Conservation (phyloP, 1,140 invertebrate species). For the Ceratosolen fusciceps region DNA sequence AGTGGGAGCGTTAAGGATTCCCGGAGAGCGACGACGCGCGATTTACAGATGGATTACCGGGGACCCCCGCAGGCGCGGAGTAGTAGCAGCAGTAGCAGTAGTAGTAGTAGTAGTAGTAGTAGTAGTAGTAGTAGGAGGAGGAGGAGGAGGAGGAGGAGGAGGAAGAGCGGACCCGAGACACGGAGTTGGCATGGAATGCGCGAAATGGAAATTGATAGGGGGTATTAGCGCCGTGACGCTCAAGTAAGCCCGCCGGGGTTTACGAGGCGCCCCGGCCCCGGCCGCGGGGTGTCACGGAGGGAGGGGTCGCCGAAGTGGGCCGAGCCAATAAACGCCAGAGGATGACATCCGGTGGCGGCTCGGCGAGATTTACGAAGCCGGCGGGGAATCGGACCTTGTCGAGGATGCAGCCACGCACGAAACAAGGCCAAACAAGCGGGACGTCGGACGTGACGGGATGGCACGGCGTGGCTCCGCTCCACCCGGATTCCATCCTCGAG, state of each 20-base stretch:
- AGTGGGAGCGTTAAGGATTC: no score
- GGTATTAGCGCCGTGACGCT: slow-evolving; percentile 11
- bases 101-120: no score
- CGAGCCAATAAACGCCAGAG: slow-evolving; percentile 33
- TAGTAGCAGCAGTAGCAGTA: no score
- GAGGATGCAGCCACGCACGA: background rate
- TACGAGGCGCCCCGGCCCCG: no score
- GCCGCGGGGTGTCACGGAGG: no score
- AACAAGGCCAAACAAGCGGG: slow-evolving; percentile 7
- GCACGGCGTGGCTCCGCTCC: no score
- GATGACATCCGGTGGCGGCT: slow-evolving; percentile 32
- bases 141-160: no score
- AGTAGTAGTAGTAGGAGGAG: no score
- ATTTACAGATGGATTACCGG: background rate
- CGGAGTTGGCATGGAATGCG: slow-evolving; percentile 3
- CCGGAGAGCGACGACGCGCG: background rate
- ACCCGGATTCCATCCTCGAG: background rate
- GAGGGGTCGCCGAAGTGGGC: no score
- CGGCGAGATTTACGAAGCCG: slow-evolving; percentile 46
- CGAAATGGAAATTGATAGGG: slow-evolving; percentile 47
- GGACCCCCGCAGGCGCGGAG: background rate
- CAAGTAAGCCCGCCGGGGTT: slow-evolving; percentile 27
- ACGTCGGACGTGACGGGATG: background rate
- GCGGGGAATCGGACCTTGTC: slow-evolving; percentile 8
- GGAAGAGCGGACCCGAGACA: background rate